These are phyloP conservation scores for Lycaon pictus DNA, from an alignment of 2,113 vertebrate species.

Conservation along the genomic window DNA sequence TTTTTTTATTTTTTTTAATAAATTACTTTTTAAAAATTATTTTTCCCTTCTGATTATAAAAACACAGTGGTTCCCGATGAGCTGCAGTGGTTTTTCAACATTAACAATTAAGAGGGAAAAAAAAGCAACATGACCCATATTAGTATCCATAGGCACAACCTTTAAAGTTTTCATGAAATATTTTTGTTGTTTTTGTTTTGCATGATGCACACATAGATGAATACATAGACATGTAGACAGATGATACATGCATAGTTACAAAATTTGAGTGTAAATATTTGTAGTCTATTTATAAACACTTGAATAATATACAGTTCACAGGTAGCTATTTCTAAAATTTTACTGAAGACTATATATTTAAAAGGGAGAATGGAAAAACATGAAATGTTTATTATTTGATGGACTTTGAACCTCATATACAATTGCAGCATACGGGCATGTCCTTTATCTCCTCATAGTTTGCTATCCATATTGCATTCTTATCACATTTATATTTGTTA, in stretches of 20 bases:
- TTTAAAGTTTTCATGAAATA: neutral
- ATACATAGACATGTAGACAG: neutral
- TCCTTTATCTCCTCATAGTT: neutral
- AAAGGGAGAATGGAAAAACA: neutral
- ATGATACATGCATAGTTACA: neutral
- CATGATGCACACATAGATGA: neutral
- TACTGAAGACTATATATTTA: neutral
- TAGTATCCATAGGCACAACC: too few species aligned
- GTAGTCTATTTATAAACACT: neutral
- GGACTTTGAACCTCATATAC: neutral
- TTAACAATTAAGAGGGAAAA: neutral
- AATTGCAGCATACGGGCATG: neutral
- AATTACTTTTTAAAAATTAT: neutral
- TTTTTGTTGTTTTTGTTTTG: neutral
- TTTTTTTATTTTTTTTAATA: neutral
- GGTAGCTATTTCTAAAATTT: neutral
- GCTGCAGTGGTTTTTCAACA: too few species aligned
- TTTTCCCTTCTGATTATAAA: neutral
- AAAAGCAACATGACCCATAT: neutral
- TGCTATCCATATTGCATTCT: neutral
- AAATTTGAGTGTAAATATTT: neutral
- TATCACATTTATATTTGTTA: neutral
- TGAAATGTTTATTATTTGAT: neutral
- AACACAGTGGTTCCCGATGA: too few species aligned
- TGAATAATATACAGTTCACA: neutral